Base-by-base conservation (phyloP, 2,797 vertebrate species). In the Centropyge bicolor region DNA sequence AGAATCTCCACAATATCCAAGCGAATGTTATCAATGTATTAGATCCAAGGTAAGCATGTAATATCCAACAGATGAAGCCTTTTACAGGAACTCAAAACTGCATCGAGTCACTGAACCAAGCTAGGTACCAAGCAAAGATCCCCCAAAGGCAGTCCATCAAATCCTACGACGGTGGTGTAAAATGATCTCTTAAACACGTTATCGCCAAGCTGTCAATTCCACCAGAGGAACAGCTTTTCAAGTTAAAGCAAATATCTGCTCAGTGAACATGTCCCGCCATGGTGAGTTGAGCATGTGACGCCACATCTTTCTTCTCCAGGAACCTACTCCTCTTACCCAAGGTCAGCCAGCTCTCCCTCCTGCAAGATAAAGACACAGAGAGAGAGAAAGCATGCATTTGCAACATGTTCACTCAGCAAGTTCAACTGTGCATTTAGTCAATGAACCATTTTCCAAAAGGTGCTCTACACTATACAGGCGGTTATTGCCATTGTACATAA, bases 11-110 rank as follows among this genome's bases (percentile, higher is more conserved):
- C 93, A 94, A 85, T 92, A 94, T 95, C 95, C 94, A 82, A 92
- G 93, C 87, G 90, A 93, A 92, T 93, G 91, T 91, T 94, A 91
- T 93, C 91, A 91, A 91, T 87, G 93, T 81, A 82, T 83, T 90
- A 92, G 80, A 94, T 92, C 94, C 94, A 88, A 91, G 88, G 92
- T 89, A 92, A 95, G 92, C 94, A 93, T 92, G 93, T 94, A 94
- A 95, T 94, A 97, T 91, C 92, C 94, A 85, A 80, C 46, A 83
- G 77, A 76, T 77, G 66, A 85, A 76, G 62, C 71, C 76, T 87
- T 85, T 82, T 66, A 82, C 36, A 72, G 59, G 85, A 87, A 84
- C 60, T 38, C 49, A 80, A 81, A 86, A 69, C 46, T 27, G 38
- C 75, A 78, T 57, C 0, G 12, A 85, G 82, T 91, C 86, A 75